Evolutionary conservation across 2,797 vertebrate genomes (phyloP), one percentile per base, ranked within the genome.

Genomic region (Onychomys arenicola): DNA sequence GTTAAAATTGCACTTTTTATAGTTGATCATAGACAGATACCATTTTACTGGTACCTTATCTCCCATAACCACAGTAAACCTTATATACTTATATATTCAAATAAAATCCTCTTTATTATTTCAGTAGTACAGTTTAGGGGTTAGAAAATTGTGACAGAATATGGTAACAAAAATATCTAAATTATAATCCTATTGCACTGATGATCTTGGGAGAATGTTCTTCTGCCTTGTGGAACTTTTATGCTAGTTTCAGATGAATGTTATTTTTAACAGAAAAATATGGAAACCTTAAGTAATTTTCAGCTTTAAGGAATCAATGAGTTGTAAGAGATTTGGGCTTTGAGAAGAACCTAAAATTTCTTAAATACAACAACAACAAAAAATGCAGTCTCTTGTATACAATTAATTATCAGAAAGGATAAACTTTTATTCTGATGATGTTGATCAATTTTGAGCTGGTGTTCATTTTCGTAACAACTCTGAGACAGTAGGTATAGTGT

Each of bases 61-160:
- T 93, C 80, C 46, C 19, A 78, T 80, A 87, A 57, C 23, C 40
- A 82, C 21, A 61, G 67, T 93, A 76, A 96, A 96, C 93, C 32
- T 87, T 77, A 71, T 0, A n/a, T 61, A 55, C 17, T 84, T 90
- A 6, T 52, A 94, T 96, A 90, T 96, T 43, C 61, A 92, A 90
- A 63, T 63, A 94, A 85, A 76, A 6, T 21, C 21, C 78, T 91
- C 57, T 90, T 92, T 94, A 65, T 91, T 96, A 12, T 94, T 92
- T 86, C 14, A 78, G 40, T 23, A 61, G 73, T 89, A 65, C 43
- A 88, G 43, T 80, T 78, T 86, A 76, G 95, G 67, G 55, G 6
- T 37, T 93, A 0, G 52, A 85, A 65, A 95, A 90, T 1, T 89
- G 34, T 86, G 57, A 69, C 23, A 81, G 14, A 19, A 67, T 82